These are phyloP conservation scores for Amphiprion ocellaris DNA, from an alignment of 2,113 vertebrate species.

Conservation along the genomic window DNA sequence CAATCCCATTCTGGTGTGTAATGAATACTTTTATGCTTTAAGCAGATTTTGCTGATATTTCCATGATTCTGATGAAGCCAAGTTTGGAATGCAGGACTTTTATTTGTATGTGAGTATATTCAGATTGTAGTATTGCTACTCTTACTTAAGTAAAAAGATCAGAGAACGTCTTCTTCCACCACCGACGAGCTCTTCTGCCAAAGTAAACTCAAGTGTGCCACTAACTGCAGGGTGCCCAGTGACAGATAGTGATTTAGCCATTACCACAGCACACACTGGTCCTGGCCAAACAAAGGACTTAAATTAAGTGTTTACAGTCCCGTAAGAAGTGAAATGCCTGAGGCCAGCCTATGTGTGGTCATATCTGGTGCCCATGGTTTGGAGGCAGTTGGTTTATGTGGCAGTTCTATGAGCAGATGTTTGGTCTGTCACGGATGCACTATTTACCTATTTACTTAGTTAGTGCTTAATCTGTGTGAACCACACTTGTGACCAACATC, in stretches of 20 bases:
- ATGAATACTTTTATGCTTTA: no score
- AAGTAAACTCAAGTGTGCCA: slow-evolving; percentile 55
- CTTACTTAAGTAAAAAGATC: no score
- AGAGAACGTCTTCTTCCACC: no score
- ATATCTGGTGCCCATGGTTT: slow-evolving; percentile 28
- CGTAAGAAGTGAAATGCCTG: slow-evolving; percentile 15
- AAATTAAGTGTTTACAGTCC: slow-evolving; percentile 66
- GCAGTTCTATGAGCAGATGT: slow-evolving; percentile 12
- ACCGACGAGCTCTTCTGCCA: slow-evolving; percentile 43
- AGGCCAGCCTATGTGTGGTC: slow-evolving; percentile 41
- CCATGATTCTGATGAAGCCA: no score
- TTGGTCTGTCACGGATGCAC: background rate
- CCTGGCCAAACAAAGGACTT: slow-evolving; percentile 61
- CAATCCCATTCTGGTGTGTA: no score
- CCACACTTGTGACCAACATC: slow-evolving; percentile 10
- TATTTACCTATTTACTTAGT: background rate
- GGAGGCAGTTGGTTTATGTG: background rate
- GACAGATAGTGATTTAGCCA: slow-evolving; percentile 69
- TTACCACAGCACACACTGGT: slow-evolving; percentile 51
- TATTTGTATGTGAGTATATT: no score
- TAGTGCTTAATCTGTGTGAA: background rate
- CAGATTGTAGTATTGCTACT: no score
- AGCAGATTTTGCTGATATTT: no score
- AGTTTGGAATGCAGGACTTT: no score
- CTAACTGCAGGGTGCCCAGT: slow-evolving; percentile 72